Evolutionary conservation across 2,797 vertebrate species (phyloP).

Genomic region (Borostomias antarcticus): DNA sequence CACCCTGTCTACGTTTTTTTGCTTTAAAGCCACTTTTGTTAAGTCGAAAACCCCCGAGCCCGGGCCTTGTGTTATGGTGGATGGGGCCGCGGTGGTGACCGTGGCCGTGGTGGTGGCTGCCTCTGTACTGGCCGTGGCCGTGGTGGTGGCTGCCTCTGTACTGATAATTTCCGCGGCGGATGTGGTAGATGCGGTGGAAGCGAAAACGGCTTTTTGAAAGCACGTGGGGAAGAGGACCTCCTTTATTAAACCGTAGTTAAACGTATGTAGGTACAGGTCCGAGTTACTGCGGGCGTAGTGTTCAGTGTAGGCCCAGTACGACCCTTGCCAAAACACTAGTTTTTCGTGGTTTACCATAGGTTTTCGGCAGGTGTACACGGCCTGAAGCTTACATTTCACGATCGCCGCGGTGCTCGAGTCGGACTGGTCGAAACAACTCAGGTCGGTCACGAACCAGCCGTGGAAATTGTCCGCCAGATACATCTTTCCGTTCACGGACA

Average conservation of each 20-base stretch:
- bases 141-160: too few relatives aligned
- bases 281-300: background rate
- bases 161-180: background rate
- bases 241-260: background rate
- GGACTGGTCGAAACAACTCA: constrained; percentile 1
- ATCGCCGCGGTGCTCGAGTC: background rate
- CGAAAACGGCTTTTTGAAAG: background rate
- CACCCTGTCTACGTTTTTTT: background rate
- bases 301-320: background rate
- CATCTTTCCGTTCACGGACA: constrained; percentile 1
- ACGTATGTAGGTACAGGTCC: background rate
- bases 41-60: background rate
- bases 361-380: background rate
- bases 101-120: too few relatives aligned
- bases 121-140: too few relatives aligned
- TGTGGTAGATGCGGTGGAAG: background rate
- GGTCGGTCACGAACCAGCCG: background rate
- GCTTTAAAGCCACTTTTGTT: background rate
- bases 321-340: constrained; percentile 1
- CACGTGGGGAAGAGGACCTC: background rate
- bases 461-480: background rate
- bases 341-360: background rate
- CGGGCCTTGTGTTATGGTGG: background rate
- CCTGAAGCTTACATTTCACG: background rate
- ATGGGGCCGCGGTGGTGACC: background rate